Evolutionary conservation across 2,113 vertebrate genomes (phyloP), one percentile per base, ranked within the genome.

Genomic region (Nibea albiflora): DNA sequence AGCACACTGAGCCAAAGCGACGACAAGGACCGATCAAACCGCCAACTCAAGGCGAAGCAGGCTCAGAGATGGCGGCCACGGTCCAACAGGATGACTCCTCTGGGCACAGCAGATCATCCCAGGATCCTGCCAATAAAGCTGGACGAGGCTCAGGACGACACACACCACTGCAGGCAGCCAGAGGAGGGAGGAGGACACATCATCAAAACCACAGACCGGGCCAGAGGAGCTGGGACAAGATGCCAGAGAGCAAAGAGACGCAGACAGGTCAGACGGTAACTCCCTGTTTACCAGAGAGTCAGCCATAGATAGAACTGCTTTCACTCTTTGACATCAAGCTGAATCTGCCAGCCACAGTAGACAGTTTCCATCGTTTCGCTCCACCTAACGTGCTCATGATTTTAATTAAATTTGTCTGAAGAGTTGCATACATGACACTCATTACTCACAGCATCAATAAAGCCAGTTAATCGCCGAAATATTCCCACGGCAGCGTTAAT

Each of bases 231-330:
- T 95, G 94, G 77, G 94, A 93, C 60, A 95, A 96, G 63, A 70
- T 96, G 60, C 96, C 97, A 65, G 97, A 97, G 94, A 98, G 95
- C 94, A 98, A 98, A 84, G 98, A 99, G 94, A 98, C 97, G 0
- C 98, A 99, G 78, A 99, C 98, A 90, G 98, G 98, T 99, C 83
- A 90, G 85, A 66, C 24, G 9, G 0, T 12, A 64, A 31, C 3
- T 54, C 46, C 4, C 11, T 78, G 8, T 17, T 19, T 19, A 47
- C 42, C 5, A 22, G 60, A 56, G 19, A 19, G 19, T 22, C 31
- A n/a, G 5, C 31, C 22, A 46, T 9, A 15, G n/a, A 16, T 16
- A 31, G 3, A 26, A 3, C 10, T 8, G 4, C 16, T 39, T 62
- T 39, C 58, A 61, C 4, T 19, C 0, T 61, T 53, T 67, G 1